Evolutionary conservation across 2,888 invertebrate species (phyloP), one percentile per base, ranked within the genome.

Genomic region (Charanyca ferruginea): DNA sequence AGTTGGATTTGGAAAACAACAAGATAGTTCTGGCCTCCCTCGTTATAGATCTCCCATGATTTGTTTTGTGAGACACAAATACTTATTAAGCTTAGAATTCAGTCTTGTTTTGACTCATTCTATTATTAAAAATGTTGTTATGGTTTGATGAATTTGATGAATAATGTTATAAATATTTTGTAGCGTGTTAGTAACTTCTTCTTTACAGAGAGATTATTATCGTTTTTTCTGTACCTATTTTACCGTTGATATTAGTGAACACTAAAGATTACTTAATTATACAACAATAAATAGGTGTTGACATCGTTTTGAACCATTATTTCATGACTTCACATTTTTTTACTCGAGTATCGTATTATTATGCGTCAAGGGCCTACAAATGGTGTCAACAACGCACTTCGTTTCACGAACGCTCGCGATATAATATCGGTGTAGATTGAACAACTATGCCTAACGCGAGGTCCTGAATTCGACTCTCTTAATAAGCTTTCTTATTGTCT

Each of bases 331-430:
- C 22, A n/a, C 77, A 73, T 77, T 72, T 73, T 77, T 77, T 73
- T 32, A 28, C 44, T 54, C 38, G 8, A 76, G 54, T 23, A 22
- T 42, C 52, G 55, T 48, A 77, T 72, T 71, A 77, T 72, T 72
- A 47, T 54, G 22, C 55, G 73, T 57, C 48, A 25, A 65, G 65
- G 9, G 55, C 16, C 47, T 53, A 47, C 54, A 66, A 77, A 73
- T 60, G 78, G 59, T 73, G 73, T 73, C 73, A 73, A 73, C 73
- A 73, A 59, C 58, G 53, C 22, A 44, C 73, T 73, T 73, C 55
- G 66, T 77, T 64, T 55, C 35, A 28, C 58, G n/a, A 47, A 42
- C 20, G 42, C 20, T 38, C n/a, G 35, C 13, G 8, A 45, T 77
- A 53, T 42, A 52, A 58, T 48, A 52, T 32, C 20, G 28, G 6